A percentile compares a stretch with the other conserved stretches of the same genome.
phyloP scores from a whole-genome alignment of 2,797 vertebrate species.

The Emydoidea blandingii region DNA sequence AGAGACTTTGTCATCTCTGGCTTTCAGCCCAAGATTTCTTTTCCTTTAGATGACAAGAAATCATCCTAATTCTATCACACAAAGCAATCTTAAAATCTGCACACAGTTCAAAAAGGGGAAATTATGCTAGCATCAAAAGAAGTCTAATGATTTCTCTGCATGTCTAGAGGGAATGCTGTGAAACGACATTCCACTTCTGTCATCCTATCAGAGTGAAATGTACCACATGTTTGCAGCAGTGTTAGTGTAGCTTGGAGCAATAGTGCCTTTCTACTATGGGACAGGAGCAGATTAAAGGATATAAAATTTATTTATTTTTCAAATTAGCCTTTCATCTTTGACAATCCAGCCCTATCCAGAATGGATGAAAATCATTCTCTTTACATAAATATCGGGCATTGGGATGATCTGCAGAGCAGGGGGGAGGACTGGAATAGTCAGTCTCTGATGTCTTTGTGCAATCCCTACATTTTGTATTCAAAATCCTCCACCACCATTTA shows the following conservation, averaged over 20 bases:
- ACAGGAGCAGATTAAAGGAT: not conserved
- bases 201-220: not conserved
- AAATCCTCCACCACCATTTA: not conserved
- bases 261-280: not conserved
- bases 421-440: fast-evolving
- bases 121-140: not conserved
- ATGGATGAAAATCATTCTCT: not conserved
- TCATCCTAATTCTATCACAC: fast-evolving
- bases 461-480: not conserved
- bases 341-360: not conserved
- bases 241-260: not conserved
- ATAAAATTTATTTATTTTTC: not conserved
- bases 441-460: fast-evolving
- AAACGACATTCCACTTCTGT: not conserved
- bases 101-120: not conserved
- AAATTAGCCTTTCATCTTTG: not conserved
- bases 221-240: not conserved
- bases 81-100: not conserved
- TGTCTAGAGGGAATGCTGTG: not conserved
- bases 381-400: fast-evolving
- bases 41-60: not conserved
- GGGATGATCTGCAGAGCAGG: not conserved
- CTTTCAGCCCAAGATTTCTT: not conserved
- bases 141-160: fast-evolving
- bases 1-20: not conserved